phyloP scores from a whole-genome alignment of 2,113 vertebrate species.

The Dipodomys spectabilis region DNA sequence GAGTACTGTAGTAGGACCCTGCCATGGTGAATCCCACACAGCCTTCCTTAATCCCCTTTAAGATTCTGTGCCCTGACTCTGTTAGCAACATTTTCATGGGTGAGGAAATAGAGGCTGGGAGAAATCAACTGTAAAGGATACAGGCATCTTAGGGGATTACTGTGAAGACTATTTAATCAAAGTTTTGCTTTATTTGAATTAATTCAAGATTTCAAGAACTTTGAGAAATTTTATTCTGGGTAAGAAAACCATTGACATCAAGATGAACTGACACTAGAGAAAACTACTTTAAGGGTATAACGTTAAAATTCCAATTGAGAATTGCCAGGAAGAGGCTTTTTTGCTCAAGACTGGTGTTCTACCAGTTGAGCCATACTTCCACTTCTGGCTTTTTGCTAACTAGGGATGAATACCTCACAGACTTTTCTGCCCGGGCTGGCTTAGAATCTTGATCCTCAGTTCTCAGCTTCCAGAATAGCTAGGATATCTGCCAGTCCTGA shows the following conservation, averaged over 20 bases:
- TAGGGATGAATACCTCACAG: no score
- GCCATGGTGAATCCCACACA: rapidly evolving
- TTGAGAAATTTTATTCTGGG: neutral
- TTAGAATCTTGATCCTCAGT: no score
- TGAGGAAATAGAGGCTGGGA: neutral
- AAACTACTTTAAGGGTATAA: neutral
- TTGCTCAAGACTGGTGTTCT: no score
- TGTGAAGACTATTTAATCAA: neutral
- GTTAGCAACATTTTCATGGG: neutral
- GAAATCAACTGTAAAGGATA: neutral
- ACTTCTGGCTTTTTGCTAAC: no score
- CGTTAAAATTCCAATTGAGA: neutral
- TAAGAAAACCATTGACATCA: neutral
- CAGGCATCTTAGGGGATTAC: neutral
- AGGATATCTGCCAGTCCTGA: no score
- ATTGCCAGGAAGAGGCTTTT: neutral
- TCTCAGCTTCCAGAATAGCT: no score
- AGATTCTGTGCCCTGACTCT: neutral
- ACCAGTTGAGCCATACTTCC: no score
- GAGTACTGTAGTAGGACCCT: rapidly evolving
- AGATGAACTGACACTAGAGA: neutral
- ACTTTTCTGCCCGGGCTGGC: no score
- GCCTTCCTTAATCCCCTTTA: no score
- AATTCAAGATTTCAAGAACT: neutral
- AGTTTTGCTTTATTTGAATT: neutral